Evolutionary conservation across 1,140 invertebrate genomes (phyloP), one percentile per base, ranked within the genome.

Genomic region (Chironomus tepperi): DNA sequence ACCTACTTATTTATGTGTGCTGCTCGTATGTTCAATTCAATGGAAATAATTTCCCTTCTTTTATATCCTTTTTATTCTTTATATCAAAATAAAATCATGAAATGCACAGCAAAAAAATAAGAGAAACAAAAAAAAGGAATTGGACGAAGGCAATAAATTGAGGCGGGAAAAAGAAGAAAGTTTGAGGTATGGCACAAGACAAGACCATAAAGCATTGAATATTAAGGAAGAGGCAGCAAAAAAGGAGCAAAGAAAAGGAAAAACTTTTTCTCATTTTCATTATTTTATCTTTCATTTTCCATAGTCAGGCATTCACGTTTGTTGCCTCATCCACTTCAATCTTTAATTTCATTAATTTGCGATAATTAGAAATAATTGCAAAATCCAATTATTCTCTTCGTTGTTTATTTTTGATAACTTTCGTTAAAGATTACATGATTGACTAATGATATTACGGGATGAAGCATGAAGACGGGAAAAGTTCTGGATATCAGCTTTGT

Each of bases 271-370:
- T 47, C 43, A 47, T 57, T n/a, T 57, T 12, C 47, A 34, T 34
- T 34, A 2, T 34, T 34, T 5, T 57, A 2, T 34, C 24, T 34
- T 34, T 34, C 24, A 34, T 34, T 5, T 34, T 34, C 24, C 24
- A 34, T 34, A 2, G 2, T 1, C 24, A 34, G 24, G 1, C 24
- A 34, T 34, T 34, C 24, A 34, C 1, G 47, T 15, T 57, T 15
- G n/a, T 57, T 57, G 12, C 47, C 15, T 57, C 12, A 15, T n/a
- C 47, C 47, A 57, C 47, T 34, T 34, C 47, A 57, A 57, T 57
- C 47, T 57, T 57, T 57, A 57, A 57, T 57, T 57, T 57, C 47
- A 57, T 57, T 57, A 57, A 57, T 57, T 57, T 57, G 47, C 15
- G 47, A 57, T 57, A 57, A 57, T n/a, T 57, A 34, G 2, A 34